Evolutionary conservation across 2,888 invertebrate genomes (phyloP).

Genomic region (Salpingus planirostris): DNA sequence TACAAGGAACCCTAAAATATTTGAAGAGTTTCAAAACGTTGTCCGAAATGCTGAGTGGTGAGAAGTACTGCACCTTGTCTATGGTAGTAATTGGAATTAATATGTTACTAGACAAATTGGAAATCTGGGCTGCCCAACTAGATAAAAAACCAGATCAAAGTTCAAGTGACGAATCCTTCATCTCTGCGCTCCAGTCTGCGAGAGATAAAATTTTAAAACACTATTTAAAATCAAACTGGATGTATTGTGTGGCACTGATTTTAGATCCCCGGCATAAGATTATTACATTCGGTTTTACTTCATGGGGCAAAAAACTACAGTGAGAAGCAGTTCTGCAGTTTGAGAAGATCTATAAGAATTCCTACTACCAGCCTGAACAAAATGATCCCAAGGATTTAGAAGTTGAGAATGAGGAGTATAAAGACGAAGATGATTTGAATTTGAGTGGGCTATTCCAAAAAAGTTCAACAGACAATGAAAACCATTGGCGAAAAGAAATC

Average conservation of each 20-base stretch:
- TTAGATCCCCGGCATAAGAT: slow-evolving; percentile 19
- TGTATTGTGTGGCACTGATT: slow-evolving; percentile 17
- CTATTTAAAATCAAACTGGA: slow-evolving; percentile 15
- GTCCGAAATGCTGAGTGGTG: slow-evolving; percentile 14
- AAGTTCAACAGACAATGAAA: slow-evolving; percentile 7
- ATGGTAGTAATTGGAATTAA: slow-evolving; percentile 11
- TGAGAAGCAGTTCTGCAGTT: slow-evolving; percentile 1
- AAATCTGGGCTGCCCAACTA: slow-evolving; percentile 6
- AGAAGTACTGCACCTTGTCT: slow-evolving; percentile 15
- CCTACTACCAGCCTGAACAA: slow-evolving; percentile 1
- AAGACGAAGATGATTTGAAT: slow-evolving; percentile 1
- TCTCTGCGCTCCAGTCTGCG: slow-evolving; percentile 1
- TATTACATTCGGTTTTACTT: slow-evolving; percentile 15
- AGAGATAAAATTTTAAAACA: slow-evolving; percentile 11
- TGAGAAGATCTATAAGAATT: slow-evolving; percentile 1
- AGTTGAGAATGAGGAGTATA: too few species aligned
- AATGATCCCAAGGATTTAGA: neutral
- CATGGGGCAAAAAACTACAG: slow-evolving; percentile 11
- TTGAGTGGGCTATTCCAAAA: slow-evolving; percentile 2
- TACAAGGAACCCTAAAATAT: slow-evolving; percentile 12
- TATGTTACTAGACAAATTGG: slow-evolving; percentile 6
- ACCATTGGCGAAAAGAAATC: slow-evolving; percentile 15
- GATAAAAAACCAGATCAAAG: slow-evolving; percentile 5
- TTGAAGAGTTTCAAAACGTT: slow-evolving; percentile 14
- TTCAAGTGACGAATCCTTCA: slow-evolving; percentile 5